These are phyloP conservation scores for Vultur gryphus DNA, from an alignment of 2,797 vertebrate genomes.

Conservation along the genomic window DNA sequence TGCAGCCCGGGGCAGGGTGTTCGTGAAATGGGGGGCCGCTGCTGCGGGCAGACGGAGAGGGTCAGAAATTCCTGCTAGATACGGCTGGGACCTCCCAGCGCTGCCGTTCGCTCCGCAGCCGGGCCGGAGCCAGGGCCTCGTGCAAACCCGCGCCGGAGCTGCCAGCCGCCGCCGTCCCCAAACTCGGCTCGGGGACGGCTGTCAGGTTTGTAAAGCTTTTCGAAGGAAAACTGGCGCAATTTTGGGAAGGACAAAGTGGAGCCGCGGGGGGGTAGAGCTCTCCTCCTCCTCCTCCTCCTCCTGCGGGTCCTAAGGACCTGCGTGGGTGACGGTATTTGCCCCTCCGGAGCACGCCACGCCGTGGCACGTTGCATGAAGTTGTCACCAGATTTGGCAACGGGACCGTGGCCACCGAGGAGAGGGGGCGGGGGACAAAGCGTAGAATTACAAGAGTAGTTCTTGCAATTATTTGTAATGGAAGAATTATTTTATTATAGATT, in stretches of 20 bases:
- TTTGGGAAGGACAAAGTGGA: fast-evolving
- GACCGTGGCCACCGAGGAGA: background rate
- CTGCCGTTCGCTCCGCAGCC: background rate
- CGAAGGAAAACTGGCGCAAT: fast-evolving
- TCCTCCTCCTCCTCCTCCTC: no score
- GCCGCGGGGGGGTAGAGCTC: fast-evolving
- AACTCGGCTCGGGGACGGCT: fast-evolving
- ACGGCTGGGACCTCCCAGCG: fast-evolving
- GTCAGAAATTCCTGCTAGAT: background rate
- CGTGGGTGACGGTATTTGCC: fast-evolving
- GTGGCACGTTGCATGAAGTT: fast-evolving
- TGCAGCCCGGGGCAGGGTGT: background rate
- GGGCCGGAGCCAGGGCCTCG: fast-evolving
- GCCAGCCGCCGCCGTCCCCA: background rate
- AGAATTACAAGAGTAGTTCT: background rate
- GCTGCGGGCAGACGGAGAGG: no score
- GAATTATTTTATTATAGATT: background rate
- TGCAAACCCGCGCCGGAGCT: no score
- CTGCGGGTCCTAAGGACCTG: fast-evolving
- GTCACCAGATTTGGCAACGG: fast-evolving
- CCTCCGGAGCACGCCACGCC: background rate
- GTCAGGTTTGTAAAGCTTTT: background rate
- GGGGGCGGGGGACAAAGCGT: background rate
- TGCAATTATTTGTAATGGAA: fast-evolving
- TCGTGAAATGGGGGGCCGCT: no score